Base-by-base conservation (phyloP, 1,140 invertebrate genomes). In the Caenorhabditis latens region DNA sequence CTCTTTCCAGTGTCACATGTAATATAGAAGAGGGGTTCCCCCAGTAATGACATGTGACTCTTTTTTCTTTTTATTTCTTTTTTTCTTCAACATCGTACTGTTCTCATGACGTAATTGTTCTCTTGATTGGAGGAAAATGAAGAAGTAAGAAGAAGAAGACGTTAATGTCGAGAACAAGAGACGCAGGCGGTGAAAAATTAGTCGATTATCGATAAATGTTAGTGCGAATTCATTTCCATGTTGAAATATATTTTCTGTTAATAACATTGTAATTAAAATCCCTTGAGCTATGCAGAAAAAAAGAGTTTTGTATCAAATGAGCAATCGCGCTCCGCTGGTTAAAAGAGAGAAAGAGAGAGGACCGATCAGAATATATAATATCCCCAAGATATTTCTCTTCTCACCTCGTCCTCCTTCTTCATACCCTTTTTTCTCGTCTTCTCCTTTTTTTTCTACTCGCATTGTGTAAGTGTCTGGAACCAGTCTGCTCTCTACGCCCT, bases 41-140 rank as follows among this genome's bases (percentile, higher is more conserved):
- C 21, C 53, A 24, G 5, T 21, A 53, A 53, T 53, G 50, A 24
- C 71, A 79, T 79, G 71, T 50, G 46, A 50, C 40, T 50, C 7
- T 19, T 50, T 50, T 24, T 50, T n/a, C n/a, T 50, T 46, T 71
- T 46, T 32, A 46, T 14, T 11, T 53, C 11, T 9, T 53, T 53
- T 53, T 16, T 53, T 16, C 50, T 53, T 53, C 50, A 53, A 53
- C 50, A 16, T 43, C 67, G 71, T 79, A 79, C 71, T 79, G 71
- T 79, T 79, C 71, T 79, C 71, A 79, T 79, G 71, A 79, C 71
- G 71, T 79, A 46, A 24, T 63, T 79, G 46, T 79, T 79, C 46
- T 79, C 40, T 79, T 79, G 40, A 46, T 46, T 71, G 67, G 61
- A 14, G 11, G 61, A 24, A 63, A 63, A 63, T 8, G 14, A 58